Conservation (phyloP, 2,113 vertebrate genomes). For the Egretta garzetta region DNA sequence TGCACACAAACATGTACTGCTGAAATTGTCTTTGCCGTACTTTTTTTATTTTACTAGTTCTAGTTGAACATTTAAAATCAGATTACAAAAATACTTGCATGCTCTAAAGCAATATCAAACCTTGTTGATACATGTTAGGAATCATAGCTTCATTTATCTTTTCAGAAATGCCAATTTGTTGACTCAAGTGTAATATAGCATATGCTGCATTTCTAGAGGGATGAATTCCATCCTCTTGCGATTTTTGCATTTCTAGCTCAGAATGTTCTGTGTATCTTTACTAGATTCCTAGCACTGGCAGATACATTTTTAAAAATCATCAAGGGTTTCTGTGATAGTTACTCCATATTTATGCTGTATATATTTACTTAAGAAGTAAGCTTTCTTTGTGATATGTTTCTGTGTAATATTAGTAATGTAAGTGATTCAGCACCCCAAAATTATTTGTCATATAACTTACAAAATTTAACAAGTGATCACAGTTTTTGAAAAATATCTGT, state of each 20-base stretch:
- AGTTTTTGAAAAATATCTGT: background rate
- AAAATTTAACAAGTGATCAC: background rate
- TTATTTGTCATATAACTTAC: background rate
- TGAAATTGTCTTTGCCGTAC: background rate
- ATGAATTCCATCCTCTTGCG: background rate
- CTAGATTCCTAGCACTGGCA: background rate
- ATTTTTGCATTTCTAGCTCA: background rate
- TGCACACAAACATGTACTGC: background rate
- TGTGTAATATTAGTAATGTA: background rate
- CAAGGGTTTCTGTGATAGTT: background rate
- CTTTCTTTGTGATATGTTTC: background rate
- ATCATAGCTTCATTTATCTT: background rate
- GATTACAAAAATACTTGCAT: background rate
- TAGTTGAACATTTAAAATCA: background rate
- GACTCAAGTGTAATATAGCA: conserved; percentile 5
- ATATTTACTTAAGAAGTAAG: background rate
- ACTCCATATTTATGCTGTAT: background rate
- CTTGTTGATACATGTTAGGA: background rate
- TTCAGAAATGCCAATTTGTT: conserved; percentile 37
- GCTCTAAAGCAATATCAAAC: background rate
- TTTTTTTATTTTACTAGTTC: background rate
- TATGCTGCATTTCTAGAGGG: conserved; percentile 4
- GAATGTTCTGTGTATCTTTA: background rate
- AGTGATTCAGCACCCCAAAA: background rate
- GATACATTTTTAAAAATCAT: background rate